Conservation (phyloP, 2,888 invertebrate species). For the Watsonalla binaria region DNA sequence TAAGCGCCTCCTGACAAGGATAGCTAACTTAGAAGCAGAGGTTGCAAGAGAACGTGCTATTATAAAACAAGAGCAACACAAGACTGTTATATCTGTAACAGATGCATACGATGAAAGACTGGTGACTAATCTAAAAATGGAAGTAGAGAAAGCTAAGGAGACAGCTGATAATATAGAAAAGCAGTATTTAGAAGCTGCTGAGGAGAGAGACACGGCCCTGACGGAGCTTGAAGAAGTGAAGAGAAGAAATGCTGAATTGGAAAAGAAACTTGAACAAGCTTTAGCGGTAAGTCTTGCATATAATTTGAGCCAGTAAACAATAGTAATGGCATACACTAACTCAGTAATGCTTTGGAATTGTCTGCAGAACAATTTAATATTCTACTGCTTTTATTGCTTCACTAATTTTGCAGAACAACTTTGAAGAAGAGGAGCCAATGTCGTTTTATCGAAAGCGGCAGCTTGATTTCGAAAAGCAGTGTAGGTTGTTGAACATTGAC, state of each 20-base stretch:
- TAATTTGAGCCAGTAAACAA: no score
- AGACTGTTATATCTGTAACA: constrained; percentile 73
- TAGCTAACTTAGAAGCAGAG: constrained; percentile 90
- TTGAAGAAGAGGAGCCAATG: constrained; percentile 65
- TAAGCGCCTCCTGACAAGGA: constrained; percentile 87
- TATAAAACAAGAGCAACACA: constrained; percentile 72
- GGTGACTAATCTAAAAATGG: constrained; percentile 83
- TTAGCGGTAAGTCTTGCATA: constrained; percentile 66
- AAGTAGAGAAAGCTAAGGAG: constrained; percentile 87
- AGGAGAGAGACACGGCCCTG: constrained; percentile 86
- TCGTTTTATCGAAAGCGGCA: constrained; percentile 71
- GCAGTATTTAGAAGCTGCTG: constrained; percentile 86
- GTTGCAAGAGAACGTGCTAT: constrained; percentile 84
- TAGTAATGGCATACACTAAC: not conserved
- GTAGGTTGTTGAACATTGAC: constrained; percentile 66
- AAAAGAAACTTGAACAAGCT: constrained; percentile 86
- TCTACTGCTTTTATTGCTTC: constrained; percentile 16
- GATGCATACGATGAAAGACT: constrained; percentile 81
- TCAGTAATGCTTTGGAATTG: not conserved
- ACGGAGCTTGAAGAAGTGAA: constrained; percentile 89
- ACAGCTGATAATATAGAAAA: constrained; percentile 89
- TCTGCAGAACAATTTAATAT: not conserved
- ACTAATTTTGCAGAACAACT: constrained; percentile 58
- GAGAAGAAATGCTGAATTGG: constrained; percentile 86
- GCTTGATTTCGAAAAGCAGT: constrained; percentile 68